Base-by-base conservation (phyloP, 2,113 vertebrate genomes). In the Neoarius graeffei region DNA sequence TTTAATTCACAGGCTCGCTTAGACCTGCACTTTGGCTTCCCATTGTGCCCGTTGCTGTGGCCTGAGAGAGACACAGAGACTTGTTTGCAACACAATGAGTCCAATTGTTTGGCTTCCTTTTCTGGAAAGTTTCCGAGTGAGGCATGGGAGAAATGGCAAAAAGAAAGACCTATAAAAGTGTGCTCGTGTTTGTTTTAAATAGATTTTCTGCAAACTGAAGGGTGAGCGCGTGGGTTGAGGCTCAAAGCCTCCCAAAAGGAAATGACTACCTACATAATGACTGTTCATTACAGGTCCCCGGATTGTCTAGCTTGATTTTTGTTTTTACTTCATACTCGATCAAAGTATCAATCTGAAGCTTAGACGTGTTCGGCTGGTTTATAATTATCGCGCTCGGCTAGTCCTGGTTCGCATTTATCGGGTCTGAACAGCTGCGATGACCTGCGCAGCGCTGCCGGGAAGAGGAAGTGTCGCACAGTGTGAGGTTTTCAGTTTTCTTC, bases 1-100 rank as follows among this genome's bases (percentile, higher is more conserved):
- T 91, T 90, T 89, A 85, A 90, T 89, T 59, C 27, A 60, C 69
- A 56, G 64, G 17, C 48, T 81, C 59, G 35, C 84, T 88, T 73
- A n/a, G 23, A 81, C 85, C 88, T 89, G 85, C 76, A 89, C 87
- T 87, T 88, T 92, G 89, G 74, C 91, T 91, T 27, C 76, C 76
- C 14, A 56, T 80, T 80, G 76, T 80, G 76, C 25, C 48, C 14
- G 48, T 10, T 74, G 71, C 71, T 48, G 35, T 74, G 71, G 17
- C 15, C 15, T 20, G 7, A 73, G 71, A 73, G 17, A 73, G 30
- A 71, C 27, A 42, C 5, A 19, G 66, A 67, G n/a, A 30, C 42
- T 42, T 42, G 42, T 42, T 42, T 42, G 64, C 27, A 3, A 15
- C 4, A 67, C 15, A 27, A 17, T 19, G 64, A 67, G 25, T 52